Evolutionary conservation across 2,113 vertebrate species (phyloP).

Genomic region (Pantherophis guttatus): DNA sequence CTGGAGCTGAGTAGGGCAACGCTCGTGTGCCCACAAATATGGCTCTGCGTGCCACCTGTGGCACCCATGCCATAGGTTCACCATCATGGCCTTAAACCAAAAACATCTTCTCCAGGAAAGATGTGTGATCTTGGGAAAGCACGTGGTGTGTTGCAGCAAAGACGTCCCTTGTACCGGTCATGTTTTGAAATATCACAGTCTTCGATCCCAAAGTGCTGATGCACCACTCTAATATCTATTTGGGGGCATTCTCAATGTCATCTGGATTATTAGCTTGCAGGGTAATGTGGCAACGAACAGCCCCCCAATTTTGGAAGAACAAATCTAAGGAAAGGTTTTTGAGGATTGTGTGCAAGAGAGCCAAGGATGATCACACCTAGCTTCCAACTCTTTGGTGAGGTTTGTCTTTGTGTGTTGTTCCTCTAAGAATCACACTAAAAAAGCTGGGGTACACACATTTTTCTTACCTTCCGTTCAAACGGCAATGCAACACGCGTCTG

Average conservation of each 20-base stretch:
- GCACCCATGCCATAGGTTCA: too few species aligned
- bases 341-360: background rate
- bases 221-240: background rate
- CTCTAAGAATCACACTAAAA: background rate
- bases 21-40: too few species aligned
- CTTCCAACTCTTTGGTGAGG: background rate
- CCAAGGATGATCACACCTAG: background rate
- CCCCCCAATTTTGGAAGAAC: background rate
- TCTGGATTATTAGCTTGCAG: background rate
- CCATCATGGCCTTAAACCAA: background rate
- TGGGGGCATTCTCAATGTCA: background rate
- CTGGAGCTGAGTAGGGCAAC: too few species aligned
- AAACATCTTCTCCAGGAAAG: background rate
- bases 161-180: background rate
- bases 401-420: background rate
- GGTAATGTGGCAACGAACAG: background rate
- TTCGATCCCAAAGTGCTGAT: background rate
- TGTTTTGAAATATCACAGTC: background rate
- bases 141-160: background rate
- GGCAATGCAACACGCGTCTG: background rate
- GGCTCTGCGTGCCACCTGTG: too few species aligned
- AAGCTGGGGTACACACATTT: conserved; percentile 34
- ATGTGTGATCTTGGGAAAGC: background rate
- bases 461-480: conserved; percentile 38
- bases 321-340: background rate